Percentiles rank a stretch among this genome's conserved stretches.
These are phyloP conservation scores for Temnothorax curvispinosus DNA, from an alignment of 1,140 invertebrate genomes.

Conservation along the genomic window DNA sequence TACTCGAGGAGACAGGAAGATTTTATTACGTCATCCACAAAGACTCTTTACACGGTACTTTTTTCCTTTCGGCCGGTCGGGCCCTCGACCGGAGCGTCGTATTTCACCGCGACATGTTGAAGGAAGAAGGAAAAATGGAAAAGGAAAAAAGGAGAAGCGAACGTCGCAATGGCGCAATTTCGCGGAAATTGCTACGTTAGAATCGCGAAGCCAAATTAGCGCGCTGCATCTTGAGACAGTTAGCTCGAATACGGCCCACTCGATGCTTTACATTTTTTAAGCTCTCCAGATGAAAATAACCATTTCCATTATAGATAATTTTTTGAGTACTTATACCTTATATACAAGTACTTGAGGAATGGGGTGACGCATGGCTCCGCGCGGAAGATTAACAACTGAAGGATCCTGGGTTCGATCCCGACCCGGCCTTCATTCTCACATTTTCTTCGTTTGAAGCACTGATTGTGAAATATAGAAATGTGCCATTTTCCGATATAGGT, in stretches of 20 bases:
- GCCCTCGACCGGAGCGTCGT: slow-evolving; percentile 49
- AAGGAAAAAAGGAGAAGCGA: too few species aligned
- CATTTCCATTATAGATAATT: neutral
- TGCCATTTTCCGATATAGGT: too few species aligned
- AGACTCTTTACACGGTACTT: slow-evolving; percentile 64
- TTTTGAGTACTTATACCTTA: neutral
- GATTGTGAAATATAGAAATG: too few species aligned
- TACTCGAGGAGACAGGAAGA: slow-evolving; percentile 62
- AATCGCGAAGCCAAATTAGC: slow-evolving; percentile 17
- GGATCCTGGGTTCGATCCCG: too few species aligned
- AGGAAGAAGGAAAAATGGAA: neutral
- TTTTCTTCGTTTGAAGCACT: too few species aligned
- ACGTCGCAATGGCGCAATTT: slow-evolving; percentile 27
- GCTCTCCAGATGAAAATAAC: neutral
- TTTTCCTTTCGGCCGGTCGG: slow-evolving; percentile 25
- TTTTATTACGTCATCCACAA: slow-evolving; percentile 68
- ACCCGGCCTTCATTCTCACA: too few species aligned
- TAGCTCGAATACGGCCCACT: neutral
- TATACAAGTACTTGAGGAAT: neutral
- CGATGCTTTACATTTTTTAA: neutral
- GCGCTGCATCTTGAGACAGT: neutral
- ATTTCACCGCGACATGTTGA: slow-evolving; percentile 41
- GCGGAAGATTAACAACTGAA: too few species aligned
- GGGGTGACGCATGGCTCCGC: too few species aligned
- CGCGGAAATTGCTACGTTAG: slow-evolving; percentile 38